These are phyloP conservation scores for Globodera rostochiensis DNA, from an alignment of 1,140 invertebrate species.

Conservation along the genomic window DNA sequence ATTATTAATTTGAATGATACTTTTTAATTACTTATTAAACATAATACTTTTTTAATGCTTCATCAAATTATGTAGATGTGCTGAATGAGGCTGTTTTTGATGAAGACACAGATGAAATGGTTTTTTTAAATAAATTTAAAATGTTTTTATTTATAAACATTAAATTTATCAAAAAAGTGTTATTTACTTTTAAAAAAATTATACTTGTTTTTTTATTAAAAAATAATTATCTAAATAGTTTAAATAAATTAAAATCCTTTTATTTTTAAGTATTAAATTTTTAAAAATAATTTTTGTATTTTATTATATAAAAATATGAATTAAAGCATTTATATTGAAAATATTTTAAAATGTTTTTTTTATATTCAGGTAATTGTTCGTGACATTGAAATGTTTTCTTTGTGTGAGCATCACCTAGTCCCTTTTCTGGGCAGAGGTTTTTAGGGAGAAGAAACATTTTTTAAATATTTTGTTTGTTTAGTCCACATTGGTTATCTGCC, in stretches of 20 bases:
- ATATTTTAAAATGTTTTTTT: too few relatives aligned
- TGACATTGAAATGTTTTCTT: conserved; percentile 99
- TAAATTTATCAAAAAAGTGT: too few relatives aligned
- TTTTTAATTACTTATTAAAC: not conserved
- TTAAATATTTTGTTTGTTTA: not conserved
- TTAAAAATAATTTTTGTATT: too few relatives aligned
- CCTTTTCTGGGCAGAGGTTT: conserved; percentile 89
- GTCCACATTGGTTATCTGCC: conserved; percentile 98
- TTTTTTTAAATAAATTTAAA: not conserved
- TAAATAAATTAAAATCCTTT: too few relatives aligned
- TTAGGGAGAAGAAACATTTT: not conserved
- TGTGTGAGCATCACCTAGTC: conserved; percentile 98
- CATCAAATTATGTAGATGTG: conserved; percentile 75
- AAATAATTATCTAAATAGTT: too few relatives aligned
- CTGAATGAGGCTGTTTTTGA: conserved; percentile 97
- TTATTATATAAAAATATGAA: too few relatives aligned
- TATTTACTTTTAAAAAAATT: too few relatives aligned
- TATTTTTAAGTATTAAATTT: too few relatives aligned
- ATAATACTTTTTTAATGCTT: not conserved
- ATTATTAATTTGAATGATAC: not conserved
- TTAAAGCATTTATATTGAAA: too few relatives aligned
- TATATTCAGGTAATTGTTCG: conserved; percentile 81
- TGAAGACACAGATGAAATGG: conserved; percentile 99
- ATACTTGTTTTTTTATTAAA: too few relatives aligned
- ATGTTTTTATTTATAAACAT: too few relatives aligned